These are phyloP conservation scores for Muscicapa striata DNA, from an alignment of 2,797 vertebrate genomes.

Conservation along the genomic window DNA sequence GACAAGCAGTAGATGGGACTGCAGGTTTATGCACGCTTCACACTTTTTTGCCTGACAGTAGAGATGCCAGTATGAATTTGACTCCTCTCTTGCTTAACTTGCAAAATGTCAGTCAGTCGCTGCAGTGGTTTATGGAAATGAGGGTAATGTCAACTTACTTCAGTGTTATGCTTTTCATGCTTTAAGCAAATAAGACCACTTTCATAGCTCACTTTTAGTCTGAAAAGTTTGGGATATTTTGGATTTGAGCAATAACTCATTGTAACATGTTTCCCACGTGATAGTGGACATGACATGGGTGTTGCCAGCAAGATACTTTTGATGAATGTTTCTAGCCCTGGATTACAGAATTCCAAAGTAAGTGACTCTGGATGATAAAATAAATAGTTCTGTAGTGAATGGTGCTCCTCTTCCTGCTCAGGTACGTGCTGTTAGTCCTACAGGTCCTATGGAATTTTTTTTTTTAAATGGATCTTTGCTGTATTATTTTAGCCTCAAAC, in stretches of 20 bases:
- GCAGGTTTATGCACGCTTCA: constrained; percentile 2
- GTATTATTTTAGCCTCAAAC: background rate
- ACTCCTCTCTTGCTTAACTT: constrained; percentile 39
- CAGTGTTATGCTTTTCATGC: constrained; percentile 30
- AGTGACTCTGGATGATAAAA: background rate
- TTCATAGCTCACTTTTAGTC: background rate
- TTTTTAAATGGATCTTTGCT: background rate
- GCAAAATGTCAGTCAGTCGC: constrained; percentile 42
- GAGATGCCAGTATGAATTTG: constrained; percentile 51
- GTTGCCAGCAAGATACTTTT: background rate
- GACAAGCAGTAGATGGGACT: background rate
- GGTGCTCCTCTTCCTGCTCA: background rate
- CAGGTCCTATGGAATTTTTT: background rate
- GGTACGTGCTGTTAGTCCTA: background rate
- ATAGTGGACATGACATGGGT: background rate
- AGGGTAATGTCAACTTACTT: constrained; percentile 50
- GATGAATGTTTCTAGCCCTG: background rate
- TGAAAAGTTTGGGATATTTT: constrained; percentile 19
- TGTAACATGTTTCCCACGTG: background rate
- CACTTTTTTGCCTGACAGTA: constrained; percentile 34
- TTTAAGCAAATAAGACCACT: constrained; percentile 23
- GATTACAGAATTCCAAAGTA: background rate
- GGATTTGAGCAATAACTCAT: background rate
- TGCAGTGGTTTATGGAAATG: constrained; percentile 49
- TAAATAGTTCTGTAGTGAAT: background rate